These are phyloP conservation scores for Tupaia chinensis DNA, from an alignment of 2,113 vertebrate genomes.

Conservation along the genomic window DNA sequence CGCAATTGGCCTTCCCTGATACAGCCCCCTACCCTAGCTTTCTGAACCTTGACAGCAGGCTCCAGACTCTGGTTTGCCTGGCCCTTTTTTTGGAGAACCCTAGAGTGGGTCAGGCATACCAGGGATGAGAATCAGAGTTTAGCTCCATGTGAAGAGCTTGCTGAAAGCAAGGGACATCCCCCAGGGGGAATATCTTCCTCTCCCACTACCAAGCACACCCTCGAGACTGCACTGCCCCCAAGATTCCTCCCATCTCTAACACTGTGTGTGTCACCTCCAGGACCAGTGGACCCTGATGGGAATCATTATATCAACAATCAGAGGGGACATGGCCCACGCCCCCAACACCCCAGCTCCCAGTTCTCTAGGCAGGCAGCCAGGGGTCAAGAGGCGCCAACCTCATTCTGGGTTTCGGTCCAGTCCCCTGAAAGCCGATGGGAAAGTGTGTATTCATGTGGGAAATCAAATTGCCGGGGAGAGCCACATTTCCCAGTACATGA, in stretches of 20 bases:
- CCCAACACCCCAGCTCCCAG: neutral
- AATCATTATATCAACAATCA: neutral
- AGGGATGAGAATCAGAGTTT: neutral
- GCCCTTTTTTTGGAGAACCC: neutral
- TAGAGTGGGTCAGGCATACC: neutral
- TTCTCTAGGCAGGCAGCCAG: neutral
- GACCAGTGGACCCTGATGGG: neutral
- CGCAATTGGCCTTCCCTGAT: neutral
- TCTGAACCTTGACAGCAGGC: neutral
- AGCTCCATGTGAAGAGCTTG: neutral
- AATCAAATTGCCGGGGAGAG: constrained; percentile 46
- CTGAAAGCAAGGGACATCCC: neutral
- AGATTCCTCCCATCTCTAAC: neutral
- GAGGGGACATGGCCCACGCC: too few relatives aligned
- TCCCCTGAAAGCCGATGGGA: constrained; percentile 29
- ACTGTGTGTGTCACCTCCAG: neutral
- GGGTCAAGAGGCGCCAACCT: neutral
- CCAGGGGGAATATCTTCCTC: neutral
- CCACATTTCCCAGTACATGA: neutral
- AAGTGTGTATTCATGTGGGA: constrained; percentile 63
- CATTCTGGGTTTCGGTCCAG: neutral
- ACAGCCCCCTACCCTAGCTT: neutral
- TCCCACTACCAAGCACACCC: neutral
- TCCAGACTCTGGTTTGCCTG: neutral
- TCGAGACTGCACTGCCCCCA: neutral